Evolutionary conservation across 1,140 invertebrate genomes (phyloP).

Genomic region (Pomacea maculata): DNA sequence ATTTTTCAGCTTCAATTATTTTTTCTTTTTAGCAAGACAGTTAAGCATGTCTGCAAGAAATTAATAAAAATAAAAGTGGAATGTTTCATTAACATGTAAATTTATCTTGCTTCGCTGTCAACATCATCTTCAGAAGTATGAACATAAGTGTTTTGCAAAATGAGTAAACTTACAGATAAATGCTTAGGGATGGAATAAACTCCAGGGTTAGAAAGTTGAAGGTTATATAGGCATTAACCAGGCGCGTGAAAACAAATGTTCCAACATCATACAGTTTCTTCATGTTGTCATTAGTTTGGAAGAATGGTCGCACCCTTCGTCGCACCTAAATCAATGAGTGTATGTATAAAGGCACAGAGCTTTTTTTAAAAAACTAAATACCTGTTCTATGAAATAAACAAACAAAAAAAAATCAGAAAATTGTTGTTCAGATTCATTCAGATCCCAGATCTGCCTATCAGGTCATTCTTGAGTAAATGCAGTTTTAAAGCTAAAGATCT

Average conservation of each 20-base stretch:
- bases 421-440: too few species aligned
- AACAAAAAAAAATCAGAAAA: too few species aligned
- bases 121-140: not conserved
- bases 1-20: not conserved
- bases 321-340: slow-evolving; percentile 71
- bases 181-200: slow-evolving; percentile 73
- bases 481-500: not conserved
- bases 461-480: not conserved
- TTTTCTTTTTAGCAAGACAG: too few species aligned
- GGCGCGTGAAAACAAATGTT: slow-evolving; percentile 78
- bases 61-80: too few species aligned
- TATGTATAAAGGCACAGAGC: not conserved
- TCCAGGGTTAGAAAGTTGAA: slow-evolving; percentile 91
- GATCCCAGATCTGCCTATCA: too few species aligned
- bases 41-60: too few species aligned
- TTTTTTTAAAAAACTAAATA: not conserved
- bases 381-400: too few species aligned
- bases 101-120: not conserved
- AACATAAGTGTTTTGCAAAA: not conserved
- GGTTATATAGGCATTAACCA: slow-evolving; percentile 85
- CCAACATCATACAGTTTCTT: slow-evolving; percentile 50
- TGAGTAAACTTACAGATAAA: slow-evolving; percentile 73
- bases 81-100: not conserved
- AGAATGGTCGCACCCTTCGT: slow-evolving; percentile 78
- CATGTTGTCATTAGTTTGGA: slow-evolving; percentile 69